Evolutionary conservation across 2,797 vertebrate species (phyloP).

Genomic region (Halcyon smyrnensis): DNA sequence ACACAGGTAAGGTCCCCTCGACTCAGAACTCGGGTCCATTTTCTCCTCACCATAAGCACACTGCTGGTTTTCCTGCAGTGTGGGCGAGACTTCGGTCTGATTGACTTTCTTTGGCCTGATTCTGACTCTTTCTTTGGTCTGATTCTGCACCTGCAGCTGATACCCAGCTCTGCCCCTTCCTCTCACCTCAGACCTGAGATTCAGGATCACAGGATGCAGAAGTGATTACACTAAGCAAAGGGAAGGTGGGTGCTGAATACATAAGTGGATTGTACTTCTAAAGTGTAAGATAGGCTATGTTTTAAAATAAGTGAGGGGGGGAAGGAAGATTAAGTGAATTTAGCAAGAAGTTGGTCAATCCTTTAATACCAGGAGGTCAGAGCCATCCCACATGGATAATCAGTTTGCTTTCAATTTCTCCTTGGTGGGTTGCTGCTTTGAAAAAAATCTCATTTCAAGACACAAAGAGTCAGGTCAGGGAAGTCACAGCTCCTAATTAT

Average conservation of each 20-base stretch:
- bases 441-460: slow-evolving; percentile 25
- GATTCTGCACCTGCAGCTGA: not conserved
- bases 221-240: not conserved
- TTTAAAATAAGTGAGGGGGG: too few species aligned
- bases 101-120: not conserved
- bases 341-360: not conserved
- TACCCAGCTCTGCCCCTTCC: not conserved
- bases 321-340: slow-evolving; percentile 8
- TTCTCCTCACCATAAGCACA: not conserved
- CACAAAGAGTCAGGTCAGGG: slow-evolving; percentile 18
- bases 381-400: slow-evolving; percentile 11
- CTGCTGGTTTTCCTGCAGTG: not conserved
- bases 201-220: not conserved
- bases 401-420: slow-evolving; percentile 21
- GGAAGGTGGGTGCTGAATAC: not conserved
- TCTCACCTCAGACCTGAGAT: not conserved
- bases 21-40: accelerated
- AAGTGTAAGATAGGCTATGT: not conserved
- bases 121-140: not conserved
- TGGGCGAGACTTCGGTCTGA: not conserved
- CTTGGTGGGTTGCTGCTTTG: not conserved
- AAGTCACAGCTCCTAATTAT: not conserved
- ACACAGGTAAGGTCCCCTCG: not conserved
- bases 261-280: not conserved
- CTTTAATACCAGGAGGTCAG: not conserved